These are phyloP conservation scores for Lerista edwardsae DNA, from an alignment of 2,797 vertebrate genomes.

Conservation along the genomic window DNA sequence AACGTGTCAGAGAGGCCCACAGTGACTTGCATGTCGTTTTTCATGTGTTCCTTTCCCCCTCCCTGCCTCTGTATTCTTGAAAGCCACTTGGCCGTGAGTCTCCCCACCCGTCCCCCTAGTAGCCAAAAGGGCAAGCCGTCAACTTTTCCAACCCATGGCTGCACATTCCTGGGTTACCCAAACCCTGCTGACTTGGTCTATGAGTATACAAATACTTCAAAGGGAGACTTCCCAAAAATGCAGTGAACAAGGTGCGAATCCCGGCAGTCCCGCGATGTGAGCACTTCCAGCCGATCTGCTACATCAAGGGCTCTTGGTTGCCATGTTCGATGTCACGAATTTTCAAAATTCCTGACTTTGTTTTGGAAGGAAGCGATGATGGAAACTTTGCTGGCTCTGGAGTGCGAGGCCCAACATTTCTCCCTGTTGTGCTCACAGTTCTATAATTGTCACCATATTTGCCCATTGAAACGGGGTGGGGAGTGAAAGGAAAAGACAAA, in stretches of 20 bases:
- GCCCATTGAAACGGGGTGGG: constrained; percentile 35
- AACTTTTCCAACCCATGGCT: constrained; percentile 11
- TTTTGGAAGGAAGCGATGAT: constrained; percentile 53
- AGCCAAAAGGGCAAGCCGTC: background rate
- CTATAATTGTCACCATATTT: constrained; percentile 68
- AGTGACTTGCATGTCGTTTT: background rate
- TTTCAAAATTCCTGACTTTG: constrained; percentile 49
- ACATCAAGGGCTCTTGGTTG: background rate
- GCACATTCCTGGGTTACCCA: constrained; percentile 3
- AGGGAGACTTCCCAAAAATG: constrained; percentile 16
- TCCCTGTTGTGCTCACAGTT: constrained; percentile 59
- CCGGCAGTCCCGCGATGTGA: constrained; percentile 20
- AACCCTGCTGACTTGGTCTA: background rate
- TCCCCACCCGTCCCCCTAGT: background rate
- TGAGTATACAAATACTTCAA: constrained; percentile 39
- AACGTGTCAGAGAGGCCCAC: background rate
- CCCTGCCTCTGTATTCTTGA: background rate
- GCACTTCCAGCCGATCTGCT: constrained; percentile 34
- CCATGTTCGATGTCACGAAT: constrained; percentile 46
- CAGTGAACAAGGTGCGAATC: background rate
- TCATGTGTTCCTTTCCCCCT: background rate
- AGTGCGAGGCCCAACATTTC: constrained; percentile 60
- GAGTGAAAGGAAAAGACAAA: constrained; percentile 39
- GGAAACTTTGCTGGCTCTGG: constrained; percentile 61
- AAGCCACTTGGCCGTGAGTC: background rate